Evolutionary conservation across 2,888 invertebrate species (phyloP).

Genomic region (Allolobophora icterica): DNA sequence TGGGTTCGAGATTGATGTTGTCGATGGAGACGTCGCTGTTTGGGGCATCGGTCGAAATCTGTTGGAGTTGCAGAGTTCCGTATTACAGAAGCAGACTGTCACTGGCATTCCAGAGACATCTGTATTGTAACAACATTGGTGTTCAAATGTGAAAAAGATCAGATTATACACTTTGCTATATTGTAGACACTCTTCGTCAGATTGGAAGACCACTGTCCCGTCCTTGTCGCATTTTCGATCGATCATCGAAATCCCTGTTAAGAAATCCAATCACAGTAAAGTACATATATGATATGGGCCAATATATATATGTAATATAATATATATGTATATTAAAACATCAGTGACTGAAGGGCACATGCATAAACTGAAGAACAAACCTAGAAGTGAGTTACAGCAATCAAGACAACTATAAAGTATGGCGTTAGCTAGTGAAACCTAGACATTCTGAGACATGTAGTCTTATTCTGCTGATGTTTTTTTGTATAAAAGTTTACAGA

Average conservation of each 20-base stretch:
- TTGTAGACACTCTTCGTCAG: not conserved
- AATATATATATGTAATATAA: too few species aligned
- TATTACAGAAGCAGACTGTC: not conserved
- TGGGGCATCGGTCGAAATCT: conserved; percentile 17
- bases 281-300: too few species aligned
- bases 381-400: too few species aligned
- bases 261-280: not conserved
- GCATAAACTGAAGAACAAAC: too few species aligned
- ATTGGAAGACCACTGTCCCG: not conserved
- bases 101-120: conserved; percentile 2
- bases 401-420: too few species aligned
- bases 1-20: not conserved
- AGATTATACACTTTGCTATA: not conserved
- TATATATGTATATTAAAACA: too few species aligned
- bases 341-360: too few species aligned
- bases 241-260: not conserved
- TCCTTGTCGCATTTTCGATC: not conserved
- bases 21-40: not conserved
- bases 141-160: not conserved
- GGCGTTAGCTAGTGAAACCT: too few species aligned
- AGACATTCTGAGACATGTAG: too few species aligned
- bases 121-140: not conserved
- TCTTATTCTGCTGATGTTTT: too few species aligned
- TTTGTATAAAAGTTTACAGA: too few species aligned
- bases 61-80: not conserved